Evolutionary conservation across 2,113 vertebrate genomes (phyloP), one percentile per base, ranked within the genome.

Genomic region (Sclerurus mexicanus): DNA sequence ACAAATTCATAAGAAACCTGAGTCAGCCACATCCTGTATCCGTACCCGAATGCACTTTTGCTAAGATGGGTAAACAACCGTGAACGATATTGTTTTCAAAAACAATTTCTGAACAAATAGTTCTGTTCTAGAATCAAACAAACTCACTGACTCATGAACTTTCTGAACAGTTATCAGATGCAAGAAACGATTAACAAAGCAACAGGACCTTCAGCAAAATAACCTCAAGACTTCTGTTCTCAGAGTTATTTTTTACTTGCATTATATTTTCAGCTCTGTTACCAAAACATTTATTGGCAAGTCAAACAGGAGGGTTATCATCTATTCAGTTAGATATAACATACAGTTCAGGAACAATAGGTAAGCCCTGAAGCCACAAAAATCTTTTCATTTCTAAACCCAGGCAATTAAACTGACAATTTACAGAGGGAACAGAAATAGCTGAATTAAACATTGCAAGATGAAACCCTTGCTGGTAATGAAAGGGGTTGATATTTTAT

Each of bases 361-460:
- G 52, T 91, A 82, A 97, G 35, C 42, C 93, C 80, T 24, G 74
- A 92, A 95, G 77, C 37, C 80, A 93, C 62, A 94, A 60, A 94
- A 90, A 82, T 78, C 60, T 90, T 94, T 71, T 92, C 46, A 90
- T 93, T 96, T 96, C 88, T 78, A 78, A 93, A 92, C 75, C 49
- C 76, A 96, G 83, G 69, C 90, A 95, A 94, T 94, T 96, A 92
- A 96, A 92, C 66, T 27, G 66, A 86, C n/a, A 87, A 86, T 68
- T 90, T 93, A 90, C 62, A 92, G 53, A 10, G 55, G 58, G 21
- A 95, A 86, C 44, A 2, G 40, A 47, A 89, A 77, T 33, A 93
- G 46, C 11, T 95, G 96, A 96, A 96, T 96, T 90, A 94, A 94
- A 94, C 90, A 92, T 72, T 95, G 95, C 93, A 97, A 95, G 87